A percentile compares a stretch with the other conserved stretches of the same genome.
phyloP scores from a whole-genome alignment of 2,888 invertebrate genomes.

The Leptinotarsa peninsularis region DNA sequence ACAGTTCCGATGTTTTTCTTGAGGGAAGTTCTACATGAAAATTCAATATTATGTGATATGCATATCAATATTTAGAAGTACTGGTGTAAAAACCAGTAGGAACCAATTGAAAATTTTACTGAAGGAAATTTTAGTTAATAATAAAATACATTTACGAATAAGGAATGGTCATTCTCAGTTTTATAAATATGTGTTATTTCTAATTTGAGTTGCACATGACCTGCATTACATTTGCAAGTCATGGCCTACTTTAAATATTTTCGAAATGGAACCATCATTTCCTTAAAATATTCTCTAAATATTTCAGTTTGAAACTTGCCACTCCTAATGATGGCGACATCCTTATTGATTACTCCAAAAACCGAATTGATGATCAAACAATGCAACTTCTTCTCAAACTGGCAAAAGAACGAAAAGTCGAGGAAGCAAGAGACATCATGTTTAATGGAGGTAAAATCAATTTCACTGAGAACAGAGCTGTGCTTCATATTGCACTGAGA shows the following conservation, averaged over 20 bases:
- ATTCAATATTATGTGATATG: too few relatives aligned
- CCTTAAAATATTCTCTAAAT: not conserved
- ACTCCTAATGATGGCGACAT: constrained; percentile 92
- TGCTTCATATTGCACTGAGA: constrained; percentile 93
- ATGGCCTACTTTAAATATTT: constrained; percentile 14
- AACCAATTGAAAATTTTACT: too few relatives aligned
- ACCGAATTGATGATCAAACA: constrained; percentile 85
- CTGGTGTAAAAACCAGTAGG: too few relatives aligned
- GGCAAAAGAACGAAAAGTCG: constrained; percentile 85
- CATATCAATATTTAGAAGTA: too few relatives aligned
- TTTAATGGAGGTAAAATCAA: constrained; percentile 95
- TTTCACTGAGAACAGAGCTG: constrained; percentile 96
- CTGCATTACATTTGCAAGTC: not conserved
- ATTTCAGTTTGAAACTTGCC: constrained; percentile 75
- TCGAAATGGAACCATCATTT: not conserved
- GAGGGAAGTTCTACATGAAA: too few relatives aligned
- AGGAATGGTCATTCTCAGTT: too few relatives aligned
- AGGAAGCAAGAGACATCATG: constrained; percentile 90
- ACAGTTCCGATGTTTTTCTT: too few relatives aligned
- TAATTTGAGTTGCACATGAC: too few relatives aligned
- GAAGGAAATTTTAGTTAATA: too few relatives aligned
- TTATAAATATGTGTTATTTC: too few relatives aligned
- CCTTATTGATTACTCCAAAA: constrained; percentile 96
- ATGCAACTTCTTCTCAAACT: constrained; percentile 82
- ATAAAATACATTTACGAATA: too few relatives aligned